Base-by-base conservation (phyloP, 1,140 invertebrate genomes). In the Zaprionus inermis region DNA sequence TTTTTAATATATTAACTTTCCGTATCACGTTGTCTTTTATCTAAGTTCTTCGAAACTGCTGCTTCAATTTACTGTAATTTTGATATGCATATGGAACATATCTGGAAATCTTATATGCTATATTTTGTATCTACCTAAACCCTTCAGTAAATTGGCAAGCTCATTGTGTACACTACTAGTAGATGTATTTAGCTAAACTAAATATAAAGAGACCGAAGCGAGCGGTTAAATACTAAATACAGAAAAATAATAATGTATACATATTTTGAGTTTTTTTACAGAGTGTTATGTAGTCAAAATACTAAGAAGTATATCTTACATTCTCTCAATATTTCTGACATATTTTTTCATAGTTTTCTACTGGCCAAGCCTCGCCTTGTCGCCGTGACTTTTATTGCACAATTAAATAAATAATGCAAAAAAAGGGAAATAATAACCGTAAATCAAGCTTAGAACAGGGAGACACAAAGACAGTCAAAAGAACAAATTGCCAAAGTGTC, bases 371-470 rank as follows among this genome's bases (percentile, higher is more conserved):
- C n/a, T 16, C 38, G 38, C 38, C 38, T 41, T 41, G 38, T n/a
- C 38, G 4, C 5, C 5, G 36, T 84, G 61, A 72, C 56, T 84
- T 77, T 83, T 80, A 83, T 81, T 75, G 71, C 71, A 81, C 71
- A 78, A 72, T 81, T 70, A 85, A 70, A 49, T 41, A 57, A 55
- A 28, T 34, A 44, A 61, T 58, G 38, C 44, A 51, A 18, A 66
- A 78, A 59, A 61, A 68, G 38, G 49, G 12, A 44, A 78, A 70
- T 55, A 44, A 18, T 12, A 30, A 55, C 14, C 38, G 14, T 16
- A 65, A 65, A 41, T 41, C 49, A 30, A 36, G 56, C 66, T 22
- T 12, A 20, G 9, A 52, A 57, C 30, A 52, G 46, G 32, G 20
- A 51, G 46, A 11, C 34, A 61, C 30, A 55, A 61, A 61, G 44